Percentiles rank a stretch among this genome's conserved stretches.
phyloP scores from a whole-genome alignment of 2,888 invertebrate species.

The Allygus modestus region DNA sequence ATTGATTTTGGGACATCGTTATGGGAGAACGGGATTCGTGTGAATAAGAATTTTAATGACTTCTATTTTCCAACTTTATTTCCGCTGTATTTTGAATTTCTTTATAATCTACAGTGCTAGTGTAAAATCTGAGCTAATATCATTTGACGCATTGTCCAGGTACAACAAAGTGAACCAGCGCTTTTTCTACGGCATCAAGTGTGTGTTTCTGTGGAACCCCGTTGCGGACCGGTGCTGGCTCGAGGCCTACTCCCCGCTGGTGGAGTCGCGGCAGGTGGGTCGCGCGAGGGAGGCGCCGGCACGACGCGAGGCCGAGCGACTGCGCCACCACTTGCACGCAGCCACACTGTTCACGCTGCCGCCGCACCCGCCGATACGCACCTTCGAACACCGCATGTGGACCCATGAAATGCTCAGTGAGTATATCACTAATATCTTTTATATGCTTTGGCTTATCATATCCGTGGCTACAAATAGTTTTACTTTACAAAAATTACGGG shows the following conservation, averaged over 20 bases:
- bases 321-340: neutral
- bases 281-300: conserved; percentile 24
- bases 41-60: conserved; percentile 27
- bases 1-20: neutral
- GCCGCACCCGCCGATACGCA: conserved; percentile 45
- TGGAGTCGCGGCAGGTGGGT: neutral
- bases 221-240: conserved; percentile 68
- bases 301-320: conserved; percentile 15
- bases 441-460: conserved; percentile 87
- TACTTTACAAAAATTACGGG: too few relatives aligned
- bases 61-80: too few relatives aligned
- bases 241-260: conserved; percentile 69
- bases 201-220: conserved; percentile 70
- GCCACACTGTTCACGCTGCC: conserved; percentile 27
- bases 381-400: conserved; percentile 45
- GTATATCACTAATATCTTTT: conserved; percentile 72
- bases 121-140: too few relatives aligned
- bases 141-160: too few relatives aligned
- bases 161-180: conserved; percentile 16
- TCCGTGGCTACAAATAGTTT: conserved; percentile 82
- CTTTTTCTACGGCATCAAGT: conserved; percentile 69
- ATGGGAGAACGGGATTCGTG: conserved; percentile 35
- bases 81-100: too few relatives aligned
- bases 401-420: neutral
- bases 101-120: too few relatives aligned